Evolutionary conservation across 2,888 invertebrate genomes (phyloP).

Genomic region (Meta bourneti): DNA sequence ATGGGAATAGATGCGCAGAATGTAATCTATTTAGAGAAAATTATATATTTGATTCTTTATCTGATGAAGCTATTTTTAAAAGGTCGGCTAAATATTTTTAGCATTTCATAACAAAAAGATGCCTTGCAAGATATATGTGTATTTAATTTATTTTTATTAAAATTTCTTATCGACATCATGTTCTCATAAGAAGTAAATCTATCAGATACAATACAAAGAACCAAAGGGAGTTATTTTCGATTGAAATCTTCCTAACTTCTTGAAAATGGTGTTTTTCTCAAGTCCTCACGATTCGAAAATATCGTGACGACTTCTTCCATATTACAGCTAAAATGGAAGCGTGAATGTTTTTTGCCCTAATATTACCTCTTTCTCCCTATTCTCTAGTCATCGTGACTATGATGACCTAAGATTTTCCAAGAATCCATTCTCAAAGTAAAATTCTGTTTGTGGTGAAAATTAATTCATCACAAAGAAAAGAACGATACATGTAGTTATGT

Average conservation of each 20-base stretch:
- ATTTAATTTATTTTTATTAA: too few species aligned
- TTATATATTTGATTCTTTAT: too few species aligned
- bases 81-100: too few species aligned
- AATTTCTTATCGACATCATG: too few species aligned
- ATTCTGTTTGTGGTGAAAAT: neutral
- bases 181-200: too few species aligned
- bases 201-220: neutral
- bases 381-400: neutral
- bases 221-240: neutral
- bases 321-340: neutral
- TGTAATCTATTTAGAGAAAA: too few species aligned
- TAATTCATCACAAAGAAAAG: neutral
- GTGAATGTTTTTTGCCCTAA: neutral
- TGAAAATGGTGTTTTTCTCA: neutral
- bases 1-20: too few species aligned
- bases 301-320: conserved; percentile 14
- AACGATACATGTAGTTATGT: neutral
- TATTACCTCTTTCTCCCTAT: neutral
- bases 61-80: too few species aligned
- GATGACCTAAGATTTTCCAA: conserved; percentile 1
- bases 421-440: conserved; percentile 14
- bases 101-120: too few species aligned
- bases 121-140: too few species aligned
- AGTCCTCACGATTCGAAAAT: conserved; percentile 16
- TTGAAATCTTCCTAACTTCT: neutral